Conservation (phyloP, 2,797 vertebrate genomes). For the Pitangus sulphuratus region DNA sequence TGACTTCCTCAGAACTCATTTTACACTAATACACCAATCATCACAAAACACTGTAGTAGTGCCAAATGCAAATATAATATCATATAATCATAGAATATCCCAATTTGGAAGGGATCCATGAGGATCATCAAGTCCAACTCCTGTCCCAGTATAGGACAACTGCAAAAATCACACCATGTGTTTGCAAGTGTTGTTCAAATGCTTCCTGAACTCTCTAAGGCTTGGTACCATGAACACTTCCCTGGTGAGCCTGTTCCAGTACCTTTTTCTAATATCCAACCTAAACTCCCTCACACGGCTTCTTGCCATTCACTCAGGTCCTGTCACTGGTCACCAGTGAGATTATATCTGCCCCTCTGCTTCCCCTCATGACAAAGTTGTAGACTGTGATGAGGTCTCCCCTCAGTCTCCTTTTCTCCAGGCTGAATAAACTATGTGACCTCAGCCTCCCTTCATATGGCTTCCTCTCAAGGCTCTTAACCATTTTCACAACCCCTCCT, state of each 20-base stretch:
- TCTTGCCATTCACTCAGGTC: neutral
- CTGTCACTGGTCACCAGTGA: neutral
- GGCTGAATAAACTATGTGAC: neutral
- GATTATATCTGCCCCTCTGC: neutral
- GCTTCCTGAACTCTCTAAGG: neutral
- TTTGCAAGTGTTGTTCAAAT: neutral
- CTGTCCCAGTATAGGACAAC: neutral
- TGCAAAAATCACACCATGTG: neutral
- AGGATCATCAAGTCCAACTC: neutral
- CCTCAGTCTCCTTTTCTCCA: neutral
- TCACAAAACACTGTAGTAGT: neutral
- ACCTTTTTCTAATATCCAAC: neutral
- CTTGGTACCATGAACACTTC: rapidly evolving
- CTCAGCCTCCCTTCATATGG: neutral
- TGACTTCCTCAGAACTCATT: neutral
- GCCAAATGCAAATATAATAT: neutral
- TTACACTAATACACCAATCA: neutral
- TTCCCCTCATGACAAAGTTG: neutral
- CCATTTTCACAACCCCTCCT: neutral
- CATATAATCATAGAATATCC: neutral
- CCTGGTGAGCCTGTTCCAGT: neutral
- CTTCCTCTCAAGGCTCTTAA: neutral
- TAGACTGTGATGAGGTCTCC: rapidly evolving
- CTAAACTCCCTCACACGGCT: neutral
- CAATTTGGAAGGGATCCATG: neutral